Base-by-base conservation (phyloP, 2,113 vertebrate species). In the Anolis carolinensis region DNA sequence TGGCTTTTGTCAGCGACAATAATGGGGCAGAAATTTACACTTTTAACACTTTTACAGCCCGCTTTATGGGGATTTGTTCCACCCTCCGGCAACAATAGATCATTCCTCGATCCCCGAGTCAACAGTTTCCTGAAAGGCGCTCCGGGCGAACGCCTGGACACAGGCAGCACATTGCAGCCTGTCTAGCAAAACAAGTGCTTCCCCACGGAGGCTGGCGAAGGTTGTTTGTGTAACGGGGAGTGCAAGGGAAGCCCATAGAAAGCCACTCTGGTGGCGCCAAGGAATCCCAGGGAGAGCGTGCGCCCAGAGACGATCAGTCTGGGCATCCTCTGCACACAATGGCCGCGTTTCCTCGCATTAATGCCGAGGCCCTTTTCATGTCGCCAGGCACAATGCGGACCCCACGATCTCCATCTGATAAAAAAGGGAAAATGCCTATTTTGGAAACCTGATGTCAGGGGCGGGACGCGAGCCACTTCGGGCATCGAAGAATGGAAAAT, bases 271-370 rank as follows among this genome's bases (percentile, higher is more conserved):
- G 81, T 94, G 94, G 95, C 93, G 95, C 94, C 94, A 88, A 86
- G 89, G 88, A 93, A 95, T 95, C 94, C 95, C 95, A 92, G 87
- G 32, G 95, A 95, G 95, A 95, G 90, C 85, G 87, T 78, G 2
- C 55, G 82, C 90, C 91, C 91, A 93, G 93, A 94, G 95, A 95
- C 95, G 89, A 93, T 92, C 92, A 95, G 94, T 95, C 95, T 95
- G 94, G 91, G 93, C 90, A 93, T 93, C 93, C 86, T 91, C 92
- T 59, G 74, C 77, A 93, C 92, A 96, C 95, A 95, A 95, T 95
- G 92, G 95, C 86, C 89, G 90, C 92, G 88, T 93, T 96, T 96
- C 95, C 96, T 96, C 91, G 92, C 85, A 95, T 95, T 94, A 95
- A 95, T 92, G 88, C 90, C 87, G 36, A 89, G 84, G 93, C 73